Percentiles rank a stretch among this genome's conserved stretches.
phyloP scores from a whole-genome alignment of 2,888 invertebrate genomes.

The Galeruca laticollis region DNA sequence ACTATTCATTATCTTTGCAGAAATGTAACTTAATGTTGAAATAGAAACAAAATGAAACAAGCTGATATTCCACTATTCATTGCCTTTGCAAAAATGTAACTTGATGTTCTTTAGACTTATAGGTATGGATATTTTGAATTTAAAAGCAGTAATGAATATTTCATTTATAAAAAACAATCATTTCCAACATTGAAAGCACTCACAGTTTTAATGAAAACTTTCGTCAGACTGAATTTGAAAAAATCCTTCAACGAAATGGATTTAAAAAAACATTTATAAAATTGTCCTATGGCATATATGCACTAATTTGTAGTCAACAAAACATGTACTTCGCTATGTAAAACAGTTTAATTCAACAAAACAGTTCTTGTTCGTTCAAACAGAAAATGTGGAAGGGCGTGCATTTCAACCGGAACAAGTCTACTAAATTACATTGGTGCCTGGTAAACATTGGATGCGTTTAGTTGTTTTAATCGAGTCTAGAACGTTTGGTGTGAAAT shows the following conservation, averaged over 20 bases:
- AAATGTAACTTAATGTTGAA: no score
- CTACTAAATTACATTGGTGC: constrained; percentile 30
- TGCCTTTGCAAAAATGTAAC: no score
- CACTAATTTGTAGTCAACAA: constrained; percentile 15
- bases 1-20: no score
- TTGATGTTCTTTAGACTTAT: background rate
- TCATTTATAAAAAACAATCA: background rate
- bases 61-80: no score
- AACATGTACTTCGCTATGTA: constrained; percentile 24
- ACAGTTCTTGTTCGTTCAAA: constrained; percentile 30
- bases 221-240: background rate
- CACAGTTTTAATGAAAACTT: no score
- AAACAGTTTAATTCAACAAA: constrained; percentile 25
- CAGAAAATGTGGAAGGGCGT: constrained; percentile 29
- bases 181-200: background rate
- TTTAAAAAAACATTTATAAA: background rate
- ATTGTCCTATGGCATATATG: background rate
- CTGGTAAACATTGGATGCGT: constrained; percentile 24
- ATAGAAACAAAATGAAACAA: no score
- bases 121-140: background rate
- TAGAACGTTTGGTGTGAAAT: background rate
- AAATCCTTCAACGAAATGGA: no score
- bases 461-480: background rate
- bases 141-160: background rate
- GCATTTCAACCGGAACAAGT: constrained; percentile 29